These are phyloP conservation scores for Myotis myotis DNA, from an alignment of 2,797 vertebrate species.

Conservation along the genomic window DNA sequence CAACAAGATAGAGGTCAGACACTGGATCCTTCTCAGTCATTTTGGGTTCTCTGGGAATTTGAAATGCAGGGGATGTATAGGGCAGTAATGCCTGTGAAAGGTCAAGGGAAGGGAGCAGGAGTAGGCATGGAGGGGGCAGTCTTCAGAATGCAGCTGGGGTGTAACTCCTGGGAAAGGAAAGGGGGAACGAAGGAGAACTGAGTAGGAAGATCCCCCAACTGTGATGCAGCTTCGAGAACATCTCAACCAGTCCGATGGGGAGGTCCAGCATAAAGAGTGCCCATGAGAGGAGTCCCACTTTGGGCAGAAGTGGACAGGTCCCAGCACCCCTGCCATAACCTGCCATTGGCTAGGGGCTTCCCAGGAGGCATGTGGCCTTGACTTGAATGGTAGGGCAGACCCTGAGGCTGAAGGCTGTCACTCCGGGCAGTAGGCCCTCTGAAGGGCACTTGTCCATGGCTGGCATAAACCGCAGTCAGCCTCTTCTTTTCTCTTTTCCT, in stretches of 20 bases:
- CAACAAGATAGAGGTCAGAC: neutral
- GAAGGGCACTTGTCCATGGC: neutral
- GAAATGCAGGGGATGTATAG: neutral
- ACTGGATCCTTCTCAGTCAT: neutral
- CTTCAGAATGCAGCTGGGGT: neutral
- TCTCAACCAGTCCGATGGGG: neutral
- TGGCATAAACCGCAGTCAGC: neutral
- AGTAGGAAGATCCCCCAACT: neutral
- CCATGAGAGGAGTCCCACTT: neutral
- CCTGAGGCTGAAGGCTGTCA: neutral
- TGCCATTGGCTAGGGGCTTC: neutral
- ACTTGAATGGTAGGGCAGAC: neutral
- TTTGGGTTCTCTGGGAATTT: neutral
- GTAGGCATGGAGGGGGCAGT: neutral
- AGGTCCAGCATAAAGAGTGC: neutral
- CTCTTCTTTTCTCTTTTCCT: neutral
- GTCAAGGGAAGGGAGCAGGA: neutral
- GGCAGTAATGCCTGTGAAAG: neutral
- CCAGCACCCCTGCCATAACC: neutral
- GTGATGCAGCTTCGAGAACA: neutral
- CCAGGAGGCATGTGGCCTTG: neutral
- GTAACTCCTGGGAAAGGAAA: neutral
- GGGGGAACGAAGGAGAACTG: neutral
- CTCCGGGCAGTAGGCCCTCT: neutral
- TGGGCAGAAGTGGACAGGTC: neutral